phyloP scores from a whole-genome alignment of 2,888 invertebrate genomes.

The Arctia plantaginis region DNA sequence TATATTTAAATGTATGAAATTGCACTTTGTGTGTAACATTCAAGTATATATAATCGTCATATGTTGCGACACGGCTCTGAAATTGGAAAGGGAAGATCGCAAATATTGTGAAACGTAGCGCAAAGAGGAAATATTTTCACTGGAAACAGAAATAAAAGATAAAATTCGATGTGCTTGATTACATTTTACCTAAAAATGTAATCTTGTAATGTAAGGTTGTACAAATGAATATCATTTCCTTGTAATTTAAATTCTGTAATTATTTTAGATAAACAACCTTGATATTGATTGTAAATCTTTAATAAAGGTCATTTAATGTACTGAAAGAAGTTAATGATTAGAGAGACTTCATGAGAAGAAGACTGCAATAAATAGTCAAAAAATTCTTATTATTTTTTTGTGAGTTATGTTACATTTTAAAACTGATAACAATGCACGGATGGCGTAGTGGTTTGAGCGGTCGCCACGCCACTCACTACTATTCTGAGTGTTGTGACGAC shows the following conservation, averaged over 20 bases:
- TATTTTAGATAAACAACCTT: not conserved
- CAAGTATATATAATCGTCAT: constrained; percentile 36
- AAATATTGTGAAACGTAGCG: constrained; percentile 36
- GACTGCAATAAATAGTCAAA: no score
- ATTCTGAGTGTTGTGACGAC: no score
- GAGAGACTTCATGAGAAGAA: no score
- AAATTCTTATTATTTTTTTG: no score
- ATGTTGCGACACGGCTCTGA: constrained; percentile 42
- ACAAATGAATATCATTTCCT: not conserved
- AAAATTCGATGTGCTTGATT: constrained; percentile 20
- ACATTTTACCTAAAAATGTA: constrained; percentile 8
- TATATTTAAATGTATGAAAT: not conserved
- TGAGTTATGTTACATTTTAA: no score
- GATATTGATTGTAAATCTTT: not conserved
- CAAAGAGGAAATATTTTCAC: constrained; percentile 29
- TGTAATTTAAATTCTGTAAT: not conserved
- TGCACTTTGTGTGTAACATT: constrained; percentile 19
- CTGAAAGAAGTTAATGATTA: no score
- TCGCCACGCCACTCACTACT: no score
- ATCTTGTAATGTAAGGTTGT: not conserved
- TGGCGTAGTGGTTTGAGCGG: no score
- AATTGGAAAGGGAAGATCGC: constrained; percentile 46
- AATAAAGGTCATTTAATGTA: no score
- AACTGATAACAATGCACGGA: no score
- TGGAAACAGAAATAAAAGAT: constrained; percentile 12